A percentile compares a stretch with the other conserved stretches of the same genome.
Conservation (phyloP, 2,888 invertebrate species). For the Agrenia bidenticulata region DNA sequence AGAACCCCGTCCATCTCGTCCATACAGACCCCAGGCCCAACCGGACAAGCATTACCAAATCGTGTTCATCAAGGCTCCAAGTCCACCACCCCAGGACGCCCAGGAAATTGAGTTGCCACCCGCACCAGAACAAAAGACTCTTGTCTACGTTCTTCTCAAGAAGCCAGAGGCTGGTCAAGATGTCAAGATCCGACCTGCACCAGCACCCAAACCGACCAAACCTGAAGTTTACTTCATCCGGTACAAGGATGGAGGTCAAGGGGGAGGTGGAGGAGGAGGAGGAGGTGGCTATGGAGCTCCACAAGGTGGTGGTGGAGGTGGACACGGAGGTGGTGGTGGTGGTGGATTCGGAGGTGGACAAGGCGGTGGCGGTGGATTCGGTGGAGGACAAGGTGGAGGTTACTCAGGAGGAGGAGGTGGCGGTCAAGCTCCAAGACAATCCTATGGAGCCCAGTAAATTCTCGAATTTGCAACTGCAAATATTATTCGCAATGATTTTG, state of each 20-base stretch:
- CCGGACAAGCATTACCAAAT: constrained; percentile 41
- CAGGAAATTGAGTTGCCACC: constrained; percentile 40
- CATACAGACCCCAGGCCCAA: constrained; percentile 20
- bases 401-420: constrained; percentile 6
- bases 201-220: constrained; percentile 32
- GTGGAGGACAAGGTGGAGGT: constrained; percentile 22
- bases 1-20: constrained; percentile 27
- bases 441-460: constrained; percentile 28
- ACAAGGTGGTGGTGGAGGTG: constrained; percentile 16
- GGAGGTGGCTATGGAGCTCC: constrained; percentile 24
- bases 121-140: constrained; percentile 34
- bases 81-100: constrained; percentile 35
- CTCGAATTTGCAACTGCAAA: not conserved
- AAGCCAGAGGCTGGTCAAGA: constrained; percentile 40
- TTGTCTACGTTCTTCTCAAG: constrained; percentile 37
- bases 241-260: constrained; percentile 34
- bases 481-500: no score
- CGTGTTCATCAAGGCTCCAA: constrained; percentile 41
- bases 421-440: constrained; percentile 18
- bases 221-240: constrained; percentile 39
- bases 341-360: constrained; percentile 18
- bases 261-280: constrained; percentile 13
- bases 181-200: constrained; percentile 40
- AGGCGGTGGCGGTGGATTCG: constrained; percentile 23
- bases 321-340: constrained; percentile 8